These are phyloP conservation scores for Nasalis larvatus DNA, from an alignment of 2,113 vertebrate species.

Conservation along the genomic window DNA sequence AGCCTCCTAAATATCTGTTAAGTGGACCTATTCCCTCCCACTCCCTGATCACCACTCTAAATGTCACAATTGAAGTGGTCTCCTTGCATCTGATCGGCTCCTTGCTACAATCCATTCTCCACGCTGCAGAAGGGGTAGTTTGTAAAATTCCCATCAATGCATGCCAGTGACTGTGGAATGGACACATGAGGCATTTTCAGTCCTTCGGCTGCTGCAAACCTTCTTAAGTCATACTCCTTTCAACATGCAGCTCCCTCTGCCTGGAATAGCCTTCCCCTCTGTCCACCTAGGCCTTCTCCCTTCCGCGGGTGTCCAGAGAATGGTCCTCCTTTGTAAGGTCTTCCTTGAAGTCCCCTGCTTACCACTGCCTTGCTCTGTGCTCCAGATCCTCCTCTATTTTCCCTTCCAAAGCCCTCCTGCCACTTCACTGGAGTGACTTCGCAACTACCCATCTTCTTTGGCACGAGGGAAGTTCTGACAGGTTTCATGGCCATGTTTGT, in stretches of 20 bases:
- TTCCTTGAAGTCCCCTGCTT: neutral
- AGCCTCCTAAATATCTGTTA: neutral
- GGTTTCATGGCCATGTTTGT: neutral
- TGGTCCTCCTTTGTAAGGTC: neutral
- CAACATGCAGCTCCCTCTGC: neutral
- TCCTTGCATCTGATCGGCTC: neutral
- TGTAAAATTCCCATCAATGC: neutral
- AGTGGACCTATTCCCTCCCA: neutral
- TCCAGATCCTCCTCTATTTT: neutral
- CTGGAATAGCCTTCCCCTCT: neutral
- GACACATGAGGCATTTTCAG: too few species aligned
- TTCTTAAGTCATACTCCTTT: neutral
- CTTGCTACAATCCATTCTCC: neutral
- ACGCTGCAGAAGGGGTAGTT: fast-evolving
- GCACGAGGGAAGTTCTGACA: neutral
- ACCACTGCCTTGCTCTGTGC: neutral
- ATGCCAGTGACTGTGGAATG: fast-evolving
- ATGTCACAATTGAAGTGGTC: fast-evolving
- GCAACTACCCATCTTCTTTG: neutral
- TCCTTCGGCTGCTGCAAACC: neutral
- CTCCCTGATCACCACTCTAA: neutral
- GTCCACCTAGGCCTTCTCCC: too few species aligned
- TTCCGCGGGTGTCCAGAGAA: neutral
- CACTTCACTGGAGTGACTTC: neutral
- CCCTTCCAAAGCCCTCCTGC: neutral